Conservation (phyloP, 1,140 invertebrate species). For the Cheumatopsyche charites region DNA sequence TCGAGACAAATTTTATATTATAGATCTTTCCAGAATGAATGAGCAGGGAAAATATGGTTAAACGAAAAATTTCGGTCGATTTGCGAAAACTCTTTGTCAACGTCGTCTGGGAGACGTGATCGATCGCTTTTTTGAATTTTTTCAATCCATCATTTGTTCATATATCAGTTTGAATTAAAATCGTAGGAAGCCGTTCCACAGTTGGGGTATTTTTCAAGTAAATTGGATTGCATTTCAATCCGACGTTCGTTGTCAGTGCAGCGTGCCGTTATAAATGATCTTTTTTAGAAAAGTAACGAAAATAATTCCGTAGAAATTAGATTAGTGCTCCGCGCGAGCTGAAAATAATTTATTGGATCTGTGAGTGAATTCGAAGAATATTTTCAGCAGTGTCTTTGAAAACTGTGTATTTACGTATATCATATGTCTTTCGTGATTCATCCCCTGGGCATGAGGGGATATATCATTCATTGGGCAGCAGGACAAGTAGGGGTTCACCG, state of each 20-base stretch:
- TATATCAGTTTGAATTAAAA: constrained; percentile 26
- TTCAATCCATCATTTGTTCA: constrained; percentile 3
- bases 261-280: constrained; percentile 17
- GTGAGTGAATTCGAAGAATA: too few relatives aligned
- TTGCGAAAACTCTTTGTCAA: constrained; percentile 9
- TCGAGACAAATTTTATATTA: too few relatives aligned
- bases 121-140: neutral
- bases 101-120: neutral
- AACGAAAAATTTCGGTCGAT: too few relatives aligned
- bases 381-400: too few relatives aligned
- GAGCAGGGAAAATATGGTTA: too few relatives aligned
- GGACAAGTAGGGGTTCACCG: constrained; percentile 24
- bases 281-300: neutral
- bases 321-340: too few relatives aligned
- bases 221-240: constrained; percentile 25
- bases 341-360: too few relatives aligned
- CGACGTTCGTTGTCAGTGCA: constrained; percentile 11
- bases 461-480: constrained; percentile 42
- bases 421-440: constrained; percentile 42
- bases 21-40: too few relatives aligned
- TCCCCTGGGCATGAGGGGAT: constrained; percentile 40
- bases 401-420: neutral
- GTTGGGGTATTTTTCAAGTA: constrained; percentile 18
- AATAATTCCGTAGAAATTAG: too few relatives aligned
- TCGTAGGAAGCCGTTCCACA: neutral